A percentile compares a stretch with the other conserved stretches of the same genome.
phyloP scores from a whole-genome alignment of 2,888 invertebrate species.

The Sisyra terminalis region DNA sequence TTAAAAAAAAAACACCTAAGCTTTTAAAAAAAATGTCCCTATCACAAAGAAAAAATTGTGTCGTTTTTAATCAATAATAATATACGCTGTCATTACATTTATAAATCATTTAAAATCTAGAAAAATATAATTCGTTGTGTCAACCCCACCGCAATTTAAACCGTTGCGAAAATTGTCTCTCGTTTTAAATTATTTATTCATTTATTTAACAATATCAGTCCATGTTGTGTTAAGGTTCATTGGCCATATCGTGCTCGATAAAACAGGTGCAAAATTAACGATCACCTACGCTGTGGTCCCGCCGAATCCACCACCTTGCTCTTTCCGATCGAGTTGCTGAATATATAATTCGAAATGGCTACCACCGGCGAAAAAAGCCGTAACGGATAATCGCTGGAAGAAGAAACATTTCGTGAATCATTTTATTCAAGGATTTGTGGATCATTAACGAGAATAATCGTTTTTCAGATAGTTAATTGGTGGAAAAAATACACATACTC shows the following conservation, averaged over 20 bases:
- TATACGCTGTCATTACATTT: neutral
- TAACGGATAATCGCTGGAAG: slow-evolving; percentile 50
- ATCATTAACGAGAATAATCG: neutral
- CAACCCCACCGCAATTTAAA: too few species aligned
- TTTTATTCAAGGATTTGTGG: too few species aligned
- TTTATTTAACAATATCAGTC: too few species aligned
- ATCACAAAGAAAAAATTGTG: neutral
- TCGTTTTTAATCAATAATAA: neutral
- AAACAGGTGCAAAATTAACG: slow-evolving; percentile 15
- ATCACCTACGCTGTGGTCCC: slow-evolving; percentile 14
- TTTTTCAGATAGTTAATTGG: neutral
- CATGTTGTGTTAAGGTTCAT: neutral
- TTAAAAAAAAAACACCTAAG: too few species aligned
- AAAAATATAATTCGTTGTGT: neutral
- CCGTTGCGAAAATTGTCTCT: too few species aligned
- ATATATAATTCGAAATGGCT: slow-evolving; percentile 61
- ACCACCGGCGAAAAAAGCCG: slow-evolving; percentile 74
- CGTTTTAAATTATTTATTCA: too few species aligned
- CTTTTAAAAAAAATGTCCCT: too few species aligned
- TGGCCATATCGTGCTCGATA: slow-evolving; percentile 13
- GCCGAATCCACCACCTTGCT: slow-evolving; percentile 6
- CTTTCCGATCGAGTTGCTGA: slow-evolving; percentile 39
- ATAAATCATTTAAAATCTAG: neutral
- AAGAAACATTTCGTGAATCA: slow-evolving; percentile 5
- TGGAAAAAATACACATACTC: slow-evolving; percentile 2